Percentiles rank a stretch among this genome's conserved stretches.
Conservation (phyloP, 2,797 vertebrate species). For the Rallus crepitans region DNA sequence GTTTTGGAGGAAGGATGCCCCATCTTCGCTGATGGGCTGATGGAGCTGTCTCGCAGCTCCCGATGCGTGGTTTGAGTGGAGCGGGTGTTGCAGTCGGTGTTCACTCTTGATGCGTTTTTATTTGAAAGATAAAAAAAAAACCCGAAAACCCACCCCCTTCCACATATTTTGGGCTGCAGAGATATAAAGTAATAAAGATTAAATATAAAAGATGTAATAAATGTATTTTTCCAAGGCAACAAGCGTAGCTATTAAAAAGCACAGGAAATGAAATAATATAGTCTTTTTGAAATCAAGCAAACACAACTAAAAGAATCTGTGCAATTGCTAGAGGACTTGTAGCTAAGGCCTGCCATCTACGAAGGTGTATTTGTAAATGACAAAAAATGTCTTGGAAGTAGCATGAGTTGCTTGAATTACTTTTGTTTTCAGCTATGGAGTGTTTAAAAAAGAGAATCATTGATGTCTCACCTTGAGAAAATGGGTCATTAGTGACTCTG, state of each 20-base stretch:
- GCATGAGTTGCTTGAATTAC: background rate
- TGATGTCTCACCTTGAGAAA: background rate
- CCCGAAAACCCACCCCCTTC: background rate
- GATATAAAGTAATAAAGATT: background rate
- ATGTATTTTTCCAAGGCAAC: background rate
- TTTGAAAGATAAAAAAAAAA: background rate
- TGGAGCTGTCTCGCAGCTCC: background rate
- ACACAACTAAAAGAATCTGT: too few species aligned
- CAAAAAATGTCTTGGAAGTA: background rate
- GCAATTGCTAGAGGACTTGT: background rate
- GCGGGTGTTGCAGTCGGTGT: accelerated
- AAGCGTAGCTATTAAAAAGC: background rate
- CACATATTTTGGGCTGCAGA: background rate
- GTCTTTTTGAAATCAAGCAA: background rate
- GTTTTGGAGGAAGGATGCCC: background rate
- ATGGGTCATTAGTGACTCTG: background rate
- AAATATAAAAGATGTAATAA: background rate
- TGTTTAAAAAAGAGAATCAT: background rate
- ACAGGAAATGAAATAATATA: background rate
- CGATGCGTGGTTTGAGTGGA: accelerated
- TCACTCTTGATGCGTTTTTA: background rate
- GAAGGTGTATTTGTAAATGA: background rate
- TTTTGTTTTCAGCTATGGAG: background rate
- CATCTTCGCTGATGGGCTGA: background rate
- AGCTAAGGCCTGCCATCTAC: background rate